phyloP scores from a whole-genome alignment of 2,113 vertebrate species.

The Thomomys bottae region DNA sequence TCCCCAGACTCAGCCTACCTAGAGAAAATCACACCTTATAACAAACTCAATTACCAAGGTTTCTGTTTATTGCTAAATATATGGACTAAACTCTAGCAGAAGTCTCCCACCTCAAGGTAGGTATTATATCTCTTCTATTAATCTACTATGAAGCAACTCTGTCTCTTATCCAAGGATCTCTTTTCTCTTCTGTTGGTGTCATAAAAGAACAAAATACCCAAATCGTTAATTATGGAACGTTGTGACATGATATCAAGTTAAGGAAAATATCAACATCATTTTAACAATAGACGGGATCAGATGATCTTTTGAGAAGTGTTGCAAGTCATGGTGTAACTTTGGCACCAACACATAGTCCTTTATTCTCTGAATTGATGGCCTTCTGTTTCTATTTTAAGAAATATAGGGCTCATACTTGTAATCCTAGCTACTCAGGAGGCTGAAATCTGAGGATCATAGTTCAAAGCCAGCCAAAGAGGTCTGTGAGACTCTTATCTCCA shows the following conservation, averaged over 20 bases:
- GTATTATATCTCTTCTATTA: not conserved
- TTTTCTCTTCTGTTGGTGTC: not conserved
- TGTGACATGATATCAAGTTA: constrained; percentile 5
- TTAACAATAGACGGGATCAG: not conserved
- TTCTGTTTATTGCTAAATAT: not conserved
- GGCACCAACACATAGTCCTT: not conserved
- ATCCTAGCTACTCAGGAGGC: no score
- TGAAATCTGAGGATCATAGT: no score
- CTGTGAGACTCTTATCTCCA: no score
- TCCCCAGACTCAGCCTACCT: not conserved
- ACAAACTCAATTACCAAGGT: not conserved
- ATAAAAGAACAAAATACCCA: not conserved
- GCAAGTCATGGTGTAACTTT: not conserved
- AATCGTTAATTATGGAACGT: not conserved
- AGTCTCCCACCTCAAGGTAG: not conserved
- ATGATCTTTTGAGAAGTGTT: not conserved
- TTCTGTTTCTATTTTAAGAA: constrained; percentile 44
- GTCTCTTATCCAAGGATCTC: not conserved
- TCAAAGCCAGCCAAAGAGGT: no score
- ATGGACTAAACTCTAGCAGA: not conserved
- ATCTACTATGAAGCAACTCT: not conserved
- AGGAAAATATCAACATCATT: not conserved
- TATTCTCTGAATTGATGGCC: not conserved
- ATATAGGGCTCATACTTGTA: not conserved
- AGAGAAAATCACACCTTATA: not conserved